Percentiles rank a stretch among this genome's conserved stretches.
These are phyloP conservation scores for Phataginus tricuspis DNA, from an alignment of 2,797 vertebrate genomes.

Conservation along the genomic window DNA sequence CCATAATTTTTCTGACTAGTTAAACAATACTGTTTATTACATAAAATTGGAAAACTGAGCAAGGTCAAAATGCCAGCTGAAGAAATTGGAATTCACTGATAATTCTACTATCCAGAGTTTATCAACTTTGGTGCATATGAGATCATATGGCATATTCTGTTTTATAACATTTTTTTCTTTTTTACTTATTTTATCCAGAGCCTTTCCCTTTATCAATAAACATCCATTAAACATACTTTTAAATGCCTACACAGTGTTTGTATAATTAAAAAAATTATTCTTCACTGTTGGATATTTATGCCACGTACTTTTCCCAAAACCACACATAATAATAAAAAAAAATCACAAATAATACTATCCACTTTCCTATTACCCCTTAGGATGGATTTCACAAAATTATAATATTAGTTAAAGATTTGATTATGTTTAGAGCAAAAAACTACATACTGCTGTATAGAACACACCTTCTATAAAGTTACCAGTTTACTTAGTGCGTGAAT, in stretches of 20 bases:
- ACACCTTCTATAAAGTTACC: not conserved
- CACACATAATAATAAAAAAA: not conserved
- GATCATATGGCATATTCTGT: not conserved
- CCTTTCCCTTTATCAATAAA: slow-evolving; percentile 2
- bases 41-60: slow-evolving; percentile 35
- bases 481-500: not conserved
- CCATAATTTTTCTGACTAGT: slow-evolving; percentile 16
- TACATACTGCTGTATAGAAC: not conserved
- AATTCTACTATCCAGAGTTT: slow-evolving; percentile 14
- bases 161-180: not conserved
- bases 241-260: not conserved
- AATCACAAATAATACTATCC: not conserved
- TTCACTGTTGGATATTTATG: not conserved
- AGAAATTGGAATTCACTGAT: not conserved
- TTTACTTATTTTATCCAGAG: slow-evolving; percentile 10
- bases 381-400: not conserved
- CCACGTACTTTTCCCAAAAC: slow-evolving; percentile 13
- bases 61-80: slow-evolving; percentile 36
- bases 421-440: not conserved
- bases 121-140: not conserved
- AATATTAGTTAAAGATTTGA: not conserved
- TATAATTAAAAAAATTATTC: not conserved
- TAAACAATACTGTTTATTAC: slow-evolving; percentile 23
- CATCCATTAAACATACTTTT: slow-evolving; percentile 14
- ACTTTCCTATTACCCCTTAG: slow-evolving; percentile 15